A percentile compares a stretch with the other conserved stretches of the same genome.
phyloP scores from a whole-genome alignment of 2,113 vertebrate genomes.

The Mungos mungo region DNA sequence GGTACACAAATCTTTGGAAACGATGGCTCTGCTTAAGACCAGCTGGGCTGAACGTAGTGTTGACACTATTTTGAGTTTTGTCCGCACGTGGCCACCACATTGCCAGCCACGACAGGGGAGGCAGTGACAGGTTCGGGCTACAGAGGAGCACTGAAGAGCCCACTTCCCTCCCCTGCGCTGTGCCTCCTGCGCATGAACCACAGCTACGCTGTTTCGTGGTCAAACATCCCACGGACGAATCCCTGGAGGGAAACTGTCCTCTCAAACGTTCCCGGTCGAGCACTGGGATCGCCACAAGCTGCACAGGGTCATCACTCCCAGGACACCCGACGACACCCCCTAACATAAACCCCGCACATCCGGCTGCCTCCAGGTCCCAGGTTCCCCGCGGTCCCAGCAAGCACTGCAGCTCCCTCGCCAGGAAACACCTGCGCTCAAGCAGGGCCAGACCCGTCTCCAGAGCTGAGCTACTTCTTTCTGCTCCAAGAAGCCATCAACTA shows the following conservation, averaged over 20 bases:
- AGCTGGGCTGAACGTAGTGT: background rate
- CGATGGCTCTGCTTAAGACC: background rate
- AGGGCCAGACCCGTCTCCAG: background rate
- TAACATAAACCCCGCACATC: background rate
- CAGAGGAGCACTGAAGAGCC: background rate
- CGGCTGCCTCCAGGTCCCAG: background rate
- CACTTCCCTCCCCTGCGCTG: background rate
- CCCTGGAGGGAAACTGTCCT: background rate
- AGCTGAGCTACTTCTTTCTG: background rate
- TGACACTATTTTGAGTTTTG: fast-evolving
- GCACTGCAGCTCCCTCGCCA: background rate
- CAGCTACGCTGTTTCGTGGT: background rate
- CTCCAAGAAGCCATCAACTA: background rate
- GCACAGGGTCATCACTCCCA: fast-evolving
- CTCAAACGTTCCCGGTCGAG: background rate
- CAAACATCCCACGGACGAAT: background rate
- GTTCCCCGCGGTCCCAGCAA: background rate
- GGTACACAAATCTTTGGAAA: background rate
- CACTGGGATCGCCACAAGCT: background rate
- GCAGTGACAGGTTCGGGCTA: background rate
- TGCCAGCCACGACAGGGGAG: background rate
- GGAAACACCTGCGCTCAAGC: background rate
- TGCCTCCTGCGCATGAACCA: background rate
- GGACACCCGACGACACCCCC: background rate
- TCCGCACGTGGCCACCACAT: fast-evolving